phyloP scores from a whole-genome alignment of 37 sponge, comb jelly and placozoan species.

The Eunapius fragilis region DNA sequence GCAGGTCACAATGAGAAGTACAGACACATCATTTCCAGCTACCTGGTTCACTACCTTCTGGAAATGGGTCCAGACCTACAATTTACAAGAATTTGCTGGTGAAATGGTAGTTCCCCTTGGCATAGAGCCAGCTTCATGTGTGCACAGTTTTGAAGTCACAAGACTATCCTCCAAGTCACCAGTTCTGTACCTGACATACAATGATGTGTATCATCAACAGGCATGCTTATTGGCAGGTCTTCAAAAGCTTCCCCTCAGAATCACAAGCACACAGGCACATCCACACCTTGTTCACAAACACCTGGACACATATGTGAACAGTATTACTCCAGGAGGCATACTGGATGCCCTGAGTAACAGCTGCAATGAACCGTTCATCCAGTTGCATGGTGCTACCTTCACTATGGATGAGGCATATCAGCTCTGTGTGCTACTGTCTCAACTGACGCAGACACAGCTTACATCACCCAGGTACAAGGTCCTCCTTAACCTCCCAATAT shows the following conservation, averaged over 20 bases:
- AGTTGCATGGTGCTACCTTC: not conserved
- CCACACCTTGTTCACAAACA: not conserved
- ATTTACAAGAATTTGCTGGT: slow-evolving; percentile 2
- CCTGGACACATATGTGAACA: not conserved
- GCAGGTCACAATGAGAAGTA: not conserved
- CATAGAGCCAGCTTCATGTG: not conserved
- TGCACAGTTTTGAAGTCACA: not conserved
- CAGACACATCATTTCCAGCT: not conserved
- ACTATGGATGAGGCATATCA: slow-evolving; percentile 18
- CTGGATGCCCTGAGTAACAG: slow-evolving; percentile 18
- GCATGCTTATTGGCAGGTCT: slow-evolving; percentile 1
- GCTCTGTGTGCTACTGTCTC: not conserved
- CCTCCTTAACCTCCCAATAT: slow-evolving; percentile 13
- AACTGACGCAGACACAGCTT: not conserved
- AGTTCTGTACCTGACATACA: slow-evolving; percentile 7
- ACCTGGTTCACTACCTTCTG: slow-evolving; percentile 42
- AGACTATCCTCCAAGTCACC: slow-evolving; percentile 3
- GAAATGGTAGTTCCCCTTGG: slow-evolving; percentile 26
- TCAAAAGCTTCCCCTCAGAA: not conserved
- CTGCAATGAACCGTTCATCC: not conserved
- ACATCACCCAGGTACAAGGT: not conserved
- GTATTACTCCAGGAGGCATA: slow-evolving; percentile 8
- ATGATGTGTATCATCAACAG: not conserved
- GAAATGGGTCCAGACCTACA: slow-evolving; percentile 39
- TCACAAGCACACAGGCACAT: not conserved